Conservation (phyloP, 1,140 invertebrate species). For the Drosophila nannoptera region DNA sequence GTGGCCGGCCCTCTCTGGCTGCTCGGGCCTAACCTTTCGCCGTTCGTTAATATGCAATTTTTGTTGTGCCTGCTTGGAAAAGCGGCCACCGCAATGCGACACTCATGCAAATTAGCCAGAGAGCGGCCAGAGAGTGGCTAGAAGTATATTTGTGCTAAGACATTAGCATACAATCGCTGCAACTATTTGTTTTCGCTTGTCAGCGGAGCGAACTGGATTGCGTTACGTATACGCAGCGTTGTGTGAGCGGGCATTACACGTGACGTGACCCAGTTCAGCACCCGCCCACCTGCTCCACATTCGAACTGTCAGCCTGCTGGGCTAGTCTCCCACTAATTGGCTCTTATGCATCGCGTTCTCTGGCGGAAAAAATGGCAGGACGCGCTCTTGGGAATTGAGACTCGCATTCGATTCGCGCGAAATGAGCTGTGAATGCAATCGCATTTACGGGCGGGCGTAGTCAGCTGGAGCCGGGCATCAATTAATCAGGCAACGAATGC, state of each 20-base stretch:
- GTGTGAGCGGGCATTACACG: constrained; percentile 1
- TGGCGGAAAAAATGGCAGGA: too few species aligned
- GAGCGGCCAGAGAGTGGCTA: constrained; percentile 2
- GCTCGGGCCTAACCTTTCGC: constrained; percentile 12
- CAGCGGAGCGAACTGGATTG: constrained; percentile 14
- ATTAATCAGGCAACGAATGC: constrained; percentile 65
- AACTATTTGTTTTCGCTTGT: constrained; percentile 33
- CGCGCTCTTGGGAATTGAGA: background rate
- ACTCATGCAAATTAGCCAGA: constrained; percentile 36
- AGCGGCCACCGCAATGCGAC: constrained; percentile 39
- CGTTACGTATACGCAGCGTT: constrained; percentile 33
- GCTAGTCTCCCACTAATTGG: too few species aligned
- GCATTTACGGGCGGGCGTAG: constrained; percentile 2
- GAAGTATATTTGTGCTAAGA: constrained; percentile 29
- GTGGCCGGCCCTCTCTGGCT: constrained; percentile 13
- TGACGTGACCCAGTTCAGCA: constrained; percentile 20
- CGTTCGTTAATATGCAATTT: constrained; percentile 36
- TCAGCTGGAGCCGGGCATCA: constrained; percentile 30
- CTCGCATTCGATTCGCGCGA: background rate
- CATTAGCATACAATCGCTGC: constrained; percentile 32
- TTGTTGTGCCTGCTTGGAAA: constrained; percentile 8
- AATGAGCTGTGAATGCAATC: constrained; percentile 7
- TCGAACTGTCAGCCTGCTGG: too few species aligned
- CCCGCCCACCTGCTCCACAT: background rate
- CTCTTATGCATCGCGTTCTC: too few species aligned